These are phyloP conservation scores for Macquaria ambigua DNA, from an alignment of 2,113 vertebrate genomes.

Conservation along the genomic window DNA sequence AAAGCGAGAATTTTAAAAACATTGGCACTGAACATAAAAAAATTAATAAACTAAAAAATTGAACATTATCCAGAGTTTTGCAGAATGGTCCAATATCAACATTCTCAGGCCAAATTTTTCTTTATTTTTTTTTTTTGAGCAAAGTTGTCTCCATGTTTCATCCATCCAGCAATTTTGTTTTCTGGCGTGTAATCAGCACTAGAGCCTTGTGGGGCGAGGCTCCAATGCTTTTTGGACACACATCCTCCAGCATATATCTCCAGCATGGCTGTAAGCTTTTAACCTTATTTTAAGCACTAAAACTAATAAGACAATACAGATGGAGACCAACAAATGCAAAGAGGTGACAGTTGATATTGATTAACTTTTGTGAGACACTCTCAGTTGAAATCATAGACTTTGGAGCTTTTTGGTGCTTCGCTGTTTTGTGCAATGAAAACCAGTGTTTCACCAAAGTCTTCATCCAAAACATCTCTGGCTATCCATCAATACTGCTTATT, in stretches of 20 bases:
- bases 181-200: conserved; percentile 8
- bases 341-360: background rate
- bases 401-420: background rate
- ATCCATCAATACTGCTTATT: background rate
- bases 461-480: background rate
- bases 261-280: background rate
- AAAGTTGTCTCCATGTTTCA: background rate
- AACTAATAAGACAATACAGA: conserved; percentile 8
- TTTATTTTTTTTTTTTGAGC: background rate
- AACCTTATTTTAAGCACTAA: background rate
- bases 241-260: background rate
- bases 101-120: background rate
- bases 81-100: background rate
- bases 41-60: no score
- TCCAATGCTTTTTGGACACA: conserved; percentile 16
- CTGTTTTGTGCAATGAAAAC: background rate
- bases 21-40: background rate
- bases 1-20: background rate
- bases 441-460: background rate
- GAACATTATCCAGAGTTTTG: background rate
- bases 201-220: background rate
- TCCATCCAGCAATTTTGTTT: conserved; percentile 3
- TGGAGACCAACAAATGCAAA: background rate
- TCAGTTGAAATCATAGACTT: background rate
- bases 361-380: background rate